Conservation (phyloP, 2,113 vertebrate species). For the Pongo pygmaeus region DNA sequence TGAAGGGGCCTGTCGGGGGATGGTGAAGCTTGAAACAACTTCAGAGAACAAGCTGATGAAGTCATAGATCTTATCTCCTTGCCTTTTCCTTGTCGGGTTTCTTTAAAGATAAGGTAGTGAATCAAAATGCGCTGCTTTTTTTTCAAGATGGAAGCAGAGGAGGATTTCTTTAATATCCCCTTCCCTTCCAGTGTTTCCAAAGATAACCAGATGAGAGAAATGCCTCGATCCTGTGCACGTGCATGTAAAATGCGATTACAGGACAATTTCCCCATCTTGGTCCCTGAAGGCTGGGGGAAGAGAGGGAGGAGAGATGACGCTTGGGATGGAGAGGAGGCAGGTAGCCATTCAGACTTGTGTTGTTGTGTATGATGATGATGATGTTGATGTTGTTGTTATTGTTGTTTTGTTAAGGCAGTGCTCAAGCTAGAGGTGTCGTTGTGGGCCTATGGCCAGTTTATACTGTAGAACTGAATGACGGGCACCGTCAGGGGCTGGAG, state of each 20-base stretch:
- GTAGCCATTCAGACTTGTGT: not conserved
- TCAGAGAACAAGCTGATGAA: constrained; percentile 80
- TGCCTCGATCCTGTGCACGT: constrained; percentile 13
- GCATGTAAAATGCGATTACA: constrained; percentile 65
- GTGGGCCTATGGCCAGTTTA: not conserved
- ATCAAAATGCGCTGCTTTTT: constrained; percentile 69
- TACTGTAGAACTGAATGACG: not conserved
- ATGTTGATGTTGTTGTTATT: not conserved
- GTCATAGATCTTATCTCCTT: constrained; percentile 78
- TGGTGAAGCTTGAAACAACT: constrained; percentile 75
- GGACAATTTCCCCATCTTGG: constrained; percentile 58
- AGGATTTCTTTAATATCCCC: constrained; percentile 69
- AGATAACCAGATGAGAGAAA: constrained; percentile 77
- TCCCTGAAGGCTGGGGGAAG: constrained; percentile 54
- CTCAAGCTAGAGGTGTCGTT: not conserved
- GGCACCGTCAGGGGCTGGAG: not conserved
- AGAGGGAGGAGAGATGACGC: not conserved
- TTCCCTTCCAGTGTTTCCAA: constrained; percentile 67
- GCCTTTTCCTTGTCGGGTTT: constrained; percentile 72
- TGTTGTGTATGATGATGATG: not conserved
- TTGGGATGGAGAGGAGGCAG: not conserved
- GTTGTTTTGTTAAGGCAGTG: not conserved
- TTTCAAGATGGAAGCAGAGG: constrained; percentile 69
- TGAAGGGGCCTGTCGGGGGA: constrained; percentile 70
- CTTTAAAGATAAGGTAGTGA: constrained; percentile 78